phyloP scores from a whole-genome alignment of 2,797 vertebrate genomes.

The Holocentrus rufus region DNA sequence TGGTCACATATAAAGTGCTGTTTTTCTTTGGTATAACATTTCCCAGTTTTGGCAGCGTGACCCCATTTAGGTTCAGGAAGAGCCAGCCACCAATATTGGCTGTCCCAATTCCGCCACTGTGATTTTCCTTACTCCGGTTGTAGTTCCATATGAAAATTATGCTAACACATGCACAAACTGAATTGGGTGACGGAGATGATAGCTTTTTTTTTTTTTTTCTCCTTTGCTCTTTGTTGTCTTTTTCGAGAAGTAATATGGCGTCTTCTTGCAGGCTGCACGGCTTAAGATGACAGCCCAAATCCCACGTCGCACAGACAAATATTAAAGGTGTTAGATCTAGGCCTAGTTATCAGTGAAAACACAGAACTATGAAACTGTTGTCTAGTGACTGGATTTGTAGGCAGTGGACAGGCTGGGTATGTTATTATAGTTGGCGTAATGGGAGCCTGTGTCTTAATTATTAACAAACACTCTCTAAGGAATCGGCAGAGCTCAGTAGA shows the following conservation, averaged over 20 bases:
- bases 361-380: slow-evolving; percentile 17
- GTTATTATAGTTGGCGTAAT: slow-evolving; percentile 20
- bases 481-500: slow-evolving; percentile 38
- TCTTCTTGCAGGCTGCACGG: not conserved
- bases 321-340: slow-evolving; percentile 19
- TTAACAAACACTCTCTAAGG: slow-evolving; percentile 28
- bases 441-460: slow-evolving; percentile 34
- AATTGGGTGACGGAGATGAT: not conserved
- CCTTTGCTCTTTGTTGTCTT: not conserved
- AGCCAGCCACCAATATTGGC: slow-evolving; percentile 59
- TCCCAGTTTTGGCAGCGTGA: slow-evolving; percentile 59
- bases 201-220: not conserved
- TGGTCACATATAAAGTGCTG: slow-evolving; percentile 4
- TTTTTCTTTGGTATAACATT: slow-evolving; percentile 42
- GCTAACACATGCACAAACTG: slow-evolving; percentile 21
- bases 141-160: slow-evolving; percentile 36
- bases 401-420: slow-evolving; percentile 15
- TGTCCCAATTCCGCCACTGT: slow-evolving; percentile 64
- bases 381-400: slow-evolving; percentile 21
- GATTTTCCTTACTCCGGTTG: slow-evolving; percentile 61
- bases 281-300: slow-evolving; percentile 21
- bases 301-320: not conserved
- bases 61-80: slow-evolving; percentile 57
- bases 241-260: not conserved
- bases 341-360: slow-evolving; percentile 19